Evolutionary conservation across 2,888 invertebrate species (phyloP), one percentile per base, ranked within the genome.

Genomic region (Thereva nobilitata): DNA sequence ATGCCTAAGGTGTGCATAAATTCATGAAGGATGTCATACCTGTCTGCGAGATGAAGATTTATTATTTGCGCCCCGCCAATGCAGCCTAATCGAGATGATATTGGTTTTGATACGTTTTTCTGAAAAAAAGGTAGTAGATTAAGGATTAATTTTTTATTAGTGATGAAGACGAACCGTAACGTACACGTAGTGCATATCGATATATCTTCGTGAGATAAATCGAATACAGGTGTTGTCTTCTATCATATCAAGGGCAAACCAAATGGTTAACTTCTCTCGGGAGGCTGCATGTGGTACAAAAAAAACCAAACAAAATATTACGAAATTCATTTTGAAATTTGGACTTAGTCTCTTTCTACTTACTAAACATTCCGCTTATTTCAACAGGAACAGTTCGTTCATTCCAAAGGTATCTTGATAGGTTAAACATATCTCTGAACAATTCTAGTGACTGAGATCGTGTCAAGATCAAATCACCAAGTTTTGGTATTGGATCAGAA

Each of bases 1-100:
- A 61, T 50, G 49, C 61, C 61, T n/a, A 61, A 45, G 9, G 61
- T 61, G 45, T 61, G 61, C 50, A 61, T 40, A 9, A 61, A 61
- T 7, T 50, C 41, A 23, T 61, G 61, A 5, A 61, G 23, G n/a
- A 61, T 61, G 0, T 4, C 5, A 35, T 61, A 61, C 50, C 40
- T 49, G 6, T 49, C 47, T 50, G 7, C 8, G 35, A 8, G 4
- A 23, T 41, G 34, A 9, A 61, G 2, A 50, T 61, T 61, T 9
- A 61, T 6, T 34, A n/a, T 12, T 35, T 61, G 61, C 8, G 6
- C n/a, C 4, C 61, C 61, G 4, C 41, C 61, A 8, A 61, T 9
- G 23, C 49, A 34, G 9, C 61, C 61, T 7, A 61, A 35, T 23
- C 50, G 7, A 1, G 61, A 50, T 41, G 23, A 7, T 0, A 61